Percentiles rank a stretch among this genome's conserved stretches.
These are phyloP conservation scores for Penelope pileata DNA, from an alignment of 2,113 vertebrate genomes.

Conservation along the genomic window DNA sequence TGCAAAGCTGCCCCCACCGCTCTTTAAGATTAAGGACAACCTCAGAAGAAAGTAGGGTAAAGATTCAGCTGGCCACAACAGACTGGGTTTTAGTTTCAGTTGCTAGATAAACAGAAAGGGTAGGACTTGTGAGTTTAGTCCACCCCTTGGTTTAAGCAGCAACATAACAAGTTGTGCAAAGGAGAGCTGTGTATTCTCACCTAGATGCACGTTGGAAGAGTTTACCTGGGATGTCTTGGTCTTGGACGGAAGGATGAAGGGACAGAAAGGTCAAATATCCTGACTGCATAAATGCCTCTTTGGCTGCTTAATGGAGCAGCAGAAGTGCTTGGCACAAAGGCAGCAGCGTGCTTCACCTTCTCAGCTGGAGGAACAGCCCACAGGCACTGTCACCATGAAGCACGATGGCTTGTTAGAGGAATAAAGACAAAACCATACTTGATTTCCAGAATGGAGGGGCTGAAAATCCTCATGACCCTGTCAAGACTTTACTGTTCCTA, in stretches of 20 bases:
- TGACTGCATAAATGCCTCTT: background rate
- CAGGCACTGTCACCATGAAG: background rate
- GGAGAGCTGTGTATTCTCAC: background rate
- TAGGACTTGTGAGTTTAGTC: background rate
- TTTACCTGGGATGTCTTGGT: background rate
- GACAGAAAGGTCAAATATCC: background rate
- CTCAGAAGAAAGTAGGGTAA: background rate
- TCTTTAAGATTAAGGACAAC: background rate
- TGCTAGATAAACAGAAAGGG: background rate
- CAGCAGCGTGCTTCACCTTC: background rate
- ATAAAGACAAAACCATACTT: constrained; percentile 13
- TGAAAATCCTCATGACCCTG: constrained; percentile 9
- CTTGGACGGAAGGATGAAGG: background rate
- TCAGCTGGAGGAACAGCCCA: constrained; percentile 15
- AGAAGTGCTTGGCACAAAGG: background rate
- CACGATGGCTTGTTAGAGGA: background rate
- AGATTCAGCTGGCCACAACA: background rate
- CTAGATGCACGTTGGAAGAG: background rate
- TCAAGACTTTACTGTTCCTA: constrained; percentile 31
- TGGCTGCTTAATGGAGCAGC: constrained; percentile 28
- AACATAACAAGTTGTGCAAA: background rate
- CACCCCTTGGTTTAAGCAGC: background rate
- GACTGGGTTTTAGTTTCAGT: background rate
- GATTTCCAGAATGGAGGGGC: background rate
- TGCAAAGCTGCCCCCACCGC: background rate